Evolutionary conservation across 2,888 invertebrate genomes (phyloP).

Genomic region (Biston stratarius): DNA sequence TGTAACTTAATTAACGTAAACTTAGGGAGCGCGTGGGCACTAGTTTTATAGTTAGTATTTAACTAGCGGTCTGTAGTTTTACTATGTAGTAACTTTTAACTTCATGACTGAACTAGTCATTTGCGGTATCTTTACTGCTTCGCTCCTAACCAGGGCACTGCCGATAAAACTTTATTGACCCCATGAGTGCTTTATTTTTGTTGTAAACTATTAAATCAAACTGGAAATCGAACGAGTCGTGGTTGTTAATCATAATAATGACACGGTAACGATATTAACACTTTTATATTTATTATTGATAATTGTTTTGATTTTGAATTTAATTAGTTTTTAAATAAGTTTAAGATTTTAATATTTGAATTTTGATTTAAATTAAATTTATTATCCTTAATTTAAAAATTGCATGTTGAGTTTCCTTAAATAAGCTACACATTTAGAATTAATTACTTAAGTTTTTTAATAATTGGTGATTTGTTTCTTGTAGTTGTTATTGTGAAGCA

Average conservation of each 20-base stretch:
- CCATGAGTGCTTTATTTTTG: constrained; percentile 21
- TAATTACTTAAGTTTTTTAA: too few relatives aligned
- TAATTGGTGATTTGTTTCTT: too few relatives aligned
- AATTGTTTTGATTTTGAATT: too few relatives aligned
- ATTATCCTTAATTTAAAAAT: too few relatives aligned
- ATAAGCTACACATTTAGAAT: too few relatives aligned
- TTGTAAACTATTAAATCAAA: constrained; percentile 1
- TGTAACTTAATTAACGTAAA: background rate
- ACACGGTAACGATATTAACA: too few relatives aligned
- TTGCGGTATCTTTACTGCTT: constrained; percentile 32
- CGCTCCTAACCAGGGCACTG: constrained; percentile 25
- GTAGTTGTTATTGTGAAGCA: too few relatives aligned
- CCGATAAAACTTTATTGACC: constrained; percentile 38
- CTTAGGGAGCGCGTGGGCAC: background rate
- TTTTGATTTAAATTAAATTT: too few relatives aligned
- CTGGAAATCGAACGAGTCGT: background rate
- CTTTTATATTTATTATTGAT: too few relatives aligned
- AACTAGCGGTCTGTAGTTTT: constrained; percentile 7
- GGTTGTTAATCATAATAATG: background rate
- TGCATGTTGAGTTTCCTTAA: too few relatives aligned
- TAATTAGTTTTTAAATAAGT: too few relatives aligned
- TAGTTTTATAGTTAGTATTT: constrained; percentile 2
- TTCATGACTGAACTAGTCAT: constrained; percentile 23
- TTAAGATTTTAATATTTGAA: too few relatives aligned
- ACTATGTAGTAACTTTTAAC: constrained; percentile 19